Evolutionary conservation across 2,888 invertebrate genomes (phyloP).

Genomic region (Cheilosia variabilis): DNA sequence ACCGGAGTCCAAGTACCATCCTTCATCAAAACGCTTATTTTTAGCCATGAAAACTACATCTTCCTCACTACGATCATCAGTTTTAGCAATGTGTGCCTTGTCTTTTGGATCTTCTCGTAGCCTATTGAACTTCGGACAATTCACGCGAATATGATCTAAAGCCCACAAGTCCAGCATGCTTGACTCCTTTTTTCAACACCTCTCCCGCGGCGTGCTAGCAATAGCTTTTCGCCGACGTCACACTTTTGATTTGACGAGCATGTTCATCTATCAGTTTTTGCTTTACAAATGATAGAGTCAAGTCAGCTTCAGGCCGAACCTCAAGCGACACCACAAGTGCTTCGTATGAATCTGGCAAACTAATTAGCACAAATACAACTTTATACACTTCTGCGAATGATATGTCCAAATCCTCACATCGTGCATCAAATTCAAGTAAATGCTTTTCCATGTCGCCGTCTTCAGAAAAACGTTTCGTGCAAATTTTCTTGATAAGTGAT

Average conservation of each 20-base stretch:
- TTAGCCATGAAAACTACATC: background rate
- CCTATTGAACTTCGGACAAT: slow-evolving; percentile 1
- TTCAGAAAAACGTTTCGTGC: no score
- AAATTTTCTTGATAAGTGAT: no score
- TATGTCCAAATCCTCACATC: slow-evolving; percentile 5
- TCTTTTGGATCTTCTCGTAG: background rate
- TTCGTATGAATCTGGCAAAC: background rate
- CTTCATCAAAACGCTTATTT: no score
- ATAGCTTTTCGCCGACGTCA: background rate
- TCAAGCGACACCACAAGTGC: slow-evolving; percentile 2
- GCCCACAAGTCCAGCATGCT: background rate
- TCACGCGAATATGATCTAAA: background rate
- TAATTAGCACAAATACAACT: slow-evolving; percentile 7
- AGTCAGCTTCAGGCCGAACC: background rate
- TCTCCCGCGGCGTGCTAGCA: background rate
- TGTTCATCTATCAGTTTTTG: slow-evolving; percentile 5
- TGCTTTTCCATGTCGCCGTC: no score
- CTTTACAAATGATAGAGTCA: background rate
- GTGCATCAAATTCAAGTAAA: no score
- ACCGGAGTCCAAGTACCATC: background rate
- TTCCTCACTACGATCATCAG: no score
- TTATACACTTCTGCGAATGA: slow-evolving; percentile 4
- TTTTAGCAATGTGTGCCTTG: background rate
- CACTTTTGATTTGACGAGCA: background rate
- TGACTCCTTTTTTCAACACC: background rate